phyloP scores from a whole-genome alignment of 2,797 vertebrate species.

The Hypotaenidia okinawae region DNA sequence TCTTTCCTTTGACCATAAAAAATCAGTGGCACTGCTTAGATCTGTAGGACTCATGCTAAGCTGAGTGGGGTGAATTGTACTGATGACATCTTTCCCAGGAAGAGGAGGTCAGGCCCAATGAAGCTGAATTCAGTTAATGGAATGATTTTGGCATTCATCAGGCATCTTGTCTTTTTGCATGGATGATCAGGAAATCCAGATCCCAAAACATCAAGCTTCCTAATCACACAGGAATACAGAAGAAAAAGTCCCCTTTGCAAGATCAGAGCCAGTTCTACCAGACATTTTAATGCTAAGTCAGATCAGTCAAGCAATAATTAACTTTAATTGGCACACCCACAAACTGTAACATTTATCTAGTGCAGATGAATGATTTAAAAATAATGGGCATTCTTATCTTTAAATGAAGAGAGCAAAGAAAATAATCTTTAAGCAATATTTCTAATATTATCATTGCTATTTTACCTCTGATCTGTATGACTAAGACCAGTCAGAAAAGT shows the following conservation, averaged over 20 bases:
- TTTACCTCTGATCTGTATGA: constrained; percentile 26
- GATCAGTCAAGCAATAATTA: constrained; percentile 75
- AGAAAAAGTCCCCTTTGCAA: constrained; percentile 55
- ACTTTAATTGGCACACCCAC: constrained; percentile 70
- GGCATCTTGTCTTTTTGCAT: neutral
- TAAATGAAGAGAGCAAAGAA: constrained; percentile 63
- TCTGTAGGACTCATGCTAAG: neutral
- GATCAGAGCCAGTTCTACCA: constrained; percentile 65
- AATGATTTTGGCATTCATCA: neutral
- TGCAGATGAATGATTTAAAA: constrained; percentile 64
- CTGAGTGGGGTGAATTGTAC: rapidly evolving
- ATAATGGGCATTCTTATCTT: constrained; percentile 67
- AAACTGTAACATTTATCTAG: constrained; percentile 57
- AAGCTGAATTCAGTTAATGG: neutral
- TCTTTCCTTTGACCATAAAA: neutral
- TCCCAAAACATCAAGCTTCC: neutral
- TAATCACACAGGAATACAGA: constrained; percentile 32
- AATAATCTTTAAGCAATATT: constrained; percentile 70
- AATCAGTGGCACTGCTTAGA: neutral
- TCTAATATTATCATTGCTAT: constrained; percentile 42
- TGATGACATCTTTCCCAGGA: neutral
- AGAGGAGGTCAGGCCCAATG: neutral
- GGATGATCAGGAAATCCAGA: neutral
- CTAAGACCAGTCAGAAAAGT: constrained; percentile 5
- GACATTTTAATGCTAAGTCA: constrained; percentile 66